Base-by-base conservation (phyloP, 92 coral and sea anemone genomes). In the Paragorgia papillata region DNA sequence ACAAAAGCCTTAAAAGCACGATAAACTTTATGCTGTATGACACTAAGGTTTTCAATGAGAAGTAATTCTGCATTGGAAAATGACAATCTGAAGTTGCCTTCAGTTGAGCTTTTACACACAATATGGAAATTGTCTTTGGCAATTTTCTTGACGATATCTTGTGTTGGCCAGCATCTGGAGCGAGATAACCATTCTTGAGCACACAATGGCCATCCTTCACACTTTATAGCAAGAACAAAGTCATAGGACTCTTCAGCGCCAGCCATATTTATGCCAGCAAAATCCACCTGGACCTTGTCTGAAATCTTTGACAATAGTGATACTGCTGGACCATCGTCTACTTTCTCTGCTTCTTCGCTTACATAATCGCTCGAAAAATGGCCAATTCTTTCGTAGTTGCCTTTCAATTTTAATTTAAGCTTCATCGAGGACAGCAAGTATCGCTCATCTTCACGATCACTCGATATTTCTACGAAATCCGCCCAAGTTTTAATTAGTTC, bases 191-290 rank as follows among this genome's bases (percentile, higher is more conserved):
- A 68, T n/a, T 68, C 75, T 49, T 44, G 59, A 41, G 75, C 75
- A 68, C 59, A 44, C 22, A 44, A 10, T 27, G 75, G 75, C 75
- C 75, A 68, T 9, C 75, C 75, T 1, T 68, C 75, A 33, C 75
- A 68, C 59, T 46, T 27, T 13, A 68, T 68, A 25, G 71, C 71
- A 40, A 64, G 51, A 4, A 64, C 71, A 40, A 64, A 64, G 31
- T 64, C 71, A 4, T 37, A 37, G 1, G 22, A 24, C 13, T 35
- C 71, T 15, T 46, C 53, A 46, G 14, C n/a, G n/a, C 53, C 53
- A 46, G 53, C 15, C 9, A 46, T 2, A 15, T 46, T 46, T 46
- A 46, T 7, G 15, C 53, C 53, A 15, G 2, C 2, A 7, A 46
- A 6, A 15, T 2, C 15, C n/a, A 6, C 15, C 53, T 46, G 14